Evolutionary conservation across 1,140 invertebrate genomes (phyloP), one percentile per base, ranked within the genome.

Genomic region (Halotydeus destructor): DNA sequence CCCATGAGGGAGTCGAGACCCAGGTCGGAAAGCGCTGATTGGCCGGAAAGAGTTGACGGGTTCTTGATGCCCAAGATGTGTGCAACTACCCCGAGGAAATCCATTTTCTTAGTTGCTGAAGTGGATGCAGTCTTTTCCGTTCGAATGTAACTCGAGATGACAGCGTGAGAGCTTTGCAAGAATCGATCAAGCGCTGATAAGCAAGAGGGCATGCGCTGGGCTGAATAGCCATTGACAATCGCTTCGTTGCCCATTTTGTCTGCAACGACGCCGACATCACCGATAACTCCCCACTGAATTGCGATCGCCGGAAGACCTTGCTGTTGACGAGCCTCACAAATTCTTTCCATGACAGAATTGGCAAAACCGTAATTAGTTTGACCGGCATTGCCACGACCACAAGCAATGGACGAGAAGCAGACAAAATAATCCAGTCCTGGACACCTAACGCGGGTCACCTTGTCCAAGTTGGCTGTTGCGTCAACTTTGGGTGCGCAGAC

Each of bases 1-100:
- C 84, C 85, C 89, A 97, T 96, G 26, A 98, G 62, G 0, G 86
- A 94, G 55, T 97, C 91, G 72, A 97, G 83, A 35, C 91, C 89
- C 5, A 97, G 66, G 57, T 97, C 89, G 11, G 78, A 78, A 5
- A 98, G 62, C 18, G 72, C 78, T 1, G 74, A 68, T 5, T 70
- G 68, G 24, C 69, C 60, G 37, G 77, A 75, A 3, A 93, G 64
- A 35, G 72, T 75, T 41, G 69, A 74, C 0, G 72, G 55, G 53
- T 94, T 80, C 53, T 93, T 85, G 38, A 91, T 64, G 39, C 82
- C 83, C 16, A 89, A 60, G 46, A 89, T 82, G 53, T 88, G 83
- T 5, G 74, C 78, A 26, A 88, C 69, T 25, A 75, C 71, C 42
- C 75, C 69, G 2, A 76, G 58, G 6, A 85, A 60, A 48, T 72